phyloP scores from a whole-genome alignment of 2,113 vertebrate species.

The Chascanopsetta lugubris region DNA sequence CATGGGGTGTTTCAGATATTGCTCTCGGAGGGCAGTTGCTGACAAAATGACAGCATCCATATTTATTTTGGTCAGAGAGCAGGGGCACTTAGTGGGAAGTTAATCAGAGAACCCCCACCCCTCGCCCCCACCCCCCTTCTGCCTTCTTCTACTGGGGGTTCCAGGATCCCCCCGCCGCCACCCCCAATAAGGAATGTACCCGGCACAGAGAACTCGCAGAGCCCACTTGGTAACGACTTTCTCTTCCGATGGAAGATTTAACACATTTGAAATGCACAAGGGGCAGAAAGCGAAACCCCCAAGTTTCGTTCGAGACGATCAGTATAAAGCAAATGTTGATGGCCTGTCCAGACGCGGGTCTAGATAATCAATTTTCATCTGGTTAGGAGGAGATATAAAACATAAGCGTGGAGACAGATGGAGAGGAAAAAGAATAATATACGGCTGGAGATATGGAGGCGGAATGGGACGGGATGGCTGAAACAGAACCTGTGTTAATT shows the following conservation, averaged over 20 bases:
- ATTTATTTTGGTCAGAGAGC: slow-evolving; percentile 82
- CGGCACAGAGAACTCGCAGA: slow-evolving; percentile 46
- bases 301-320: slow-evolving; percentile 43
- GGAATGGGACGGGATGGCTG: slow-evolving; percentile 31
- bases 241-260: slow-evolving; percentile 66
- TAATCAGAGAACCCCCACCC: slow-evolving; percentile 67
- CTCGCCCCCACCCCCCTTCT: not conserved
- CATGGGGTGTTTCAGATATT: slow-evolving; percentile 80
- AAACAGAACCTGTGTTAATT: slow-evolving; percentile 61
- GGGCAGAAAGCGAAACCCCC: slow-evolving; percentile 55
- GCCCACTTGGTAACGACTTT: slow-evolving; percentile 72
- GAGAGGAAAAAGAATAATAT: slow-evolving; percentile 18
- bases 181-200: slow-evolving; percentile 65
- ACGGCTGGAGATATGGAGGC: slow-evolving; percentile 16
- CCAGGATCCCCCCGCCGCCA: not conserved
- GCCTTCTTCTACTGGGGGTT: slow-evolving; percentile 4
- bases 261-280: slow-evolving; percentile 51
- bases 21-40: slow-evolving; percentile 81
- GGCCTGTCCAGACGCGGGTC: slow-evolving; percentile 45
- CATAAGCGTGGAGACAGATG: slow-evolving; percentile 8
- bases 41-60: slow-evolving; percentile 82
- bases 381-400: slow-evolving; percentile 45
- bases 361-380: slow-evolving; percentile 49
- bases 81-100: slow-evolving; percentile 79
- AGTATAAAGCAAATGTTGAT: slow-evolving; percentile 59